Conservation (phyloP, 2,888 invertebrate genomes). For the Mactromeris polynyma region DNA sequence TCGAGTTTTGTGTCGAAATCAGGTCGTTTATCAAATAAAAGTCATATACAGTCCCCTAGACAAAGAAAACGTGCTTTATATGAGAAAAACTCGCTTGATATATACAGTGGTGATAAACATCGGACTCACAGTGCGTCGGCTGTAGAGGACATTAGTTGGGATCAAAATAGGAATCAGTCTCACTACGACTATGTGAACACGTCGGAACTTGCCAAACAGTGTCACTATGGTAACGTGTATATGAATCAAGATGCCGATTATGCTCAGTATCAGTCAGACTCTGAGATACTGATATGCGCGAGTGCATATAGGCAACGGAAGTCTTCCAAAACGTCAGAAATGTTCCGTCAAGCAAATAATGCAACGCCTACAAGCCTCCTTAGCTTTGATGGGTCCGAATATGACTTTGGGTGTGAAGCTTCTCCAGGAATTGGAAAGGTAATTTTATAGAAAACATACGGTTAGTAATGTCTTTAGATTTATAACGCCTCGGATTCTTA, state of each 20-base stretch:
- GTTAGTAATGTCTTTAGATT: no score
- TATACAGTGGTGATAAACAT: constrained; percentile 58
- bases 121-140: constrained; percentile 79
- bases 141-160: constrained; percentile 74
- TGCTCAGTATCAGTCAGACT: constrained; percentile 69
- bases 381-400: constrained; percentile 70
- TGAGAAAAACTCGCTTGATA: constrained; percentile 27
- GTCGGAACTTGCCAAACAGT: constrained; percentile 64
- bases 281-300: constrained; percentile 67
- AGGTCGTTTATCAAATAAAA: constrained; percentile 34
- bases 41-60: constrained; percentile 37
- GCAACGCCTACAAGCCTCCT: constrained; percentile 65
- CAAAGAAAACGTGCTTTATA: constrained; percentile 14
- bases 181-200: constrained; percentile 69
- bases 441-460: constrained; percentile 25
- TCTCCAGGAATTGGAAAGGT: constrained; percentile 69
- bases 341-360: constrained; percentile 60
- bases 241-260: constrained; percentile 55
- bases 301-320: constrained; percentile 57
- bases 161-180: constrained; percentile 29
- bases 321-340: constrained; percentile 43
- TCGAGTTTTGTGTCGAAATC: constrained; percentile 30
- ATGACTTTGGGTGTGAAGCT: constrained; percentile 61
- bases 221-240: constrained; percentile 56
- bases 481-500: no score